Evolutionary conservation across 2,113 vertebrate species (phyloP).

Genomic region (Gavia stellata): DNA sequence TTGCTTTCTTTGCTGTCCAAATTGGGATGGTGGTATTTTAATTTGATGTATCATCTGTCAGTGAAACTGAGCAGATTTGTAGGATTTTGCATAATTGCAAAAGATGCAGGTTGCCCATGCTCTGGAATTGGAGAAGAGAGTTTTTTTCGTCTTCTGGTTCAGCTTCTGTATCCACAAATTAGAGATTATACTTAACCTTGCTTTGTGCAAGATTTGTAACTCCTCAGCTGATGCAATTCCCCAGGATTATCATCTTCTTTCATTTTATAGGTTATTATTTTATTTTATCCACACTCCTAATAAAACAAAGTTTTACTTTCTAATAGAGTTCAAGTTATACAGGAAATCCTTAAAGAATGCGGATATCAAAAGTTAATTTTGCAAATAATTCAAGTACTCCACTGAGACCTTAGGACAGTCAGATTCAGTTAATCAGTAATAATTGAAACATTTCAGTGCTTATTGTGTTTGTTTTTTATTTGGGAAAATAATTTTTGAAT

Average conservation of each 20-base stretch:
- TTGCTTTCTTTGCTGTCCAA: not conserved
- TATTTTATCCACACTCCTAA: not conserved
- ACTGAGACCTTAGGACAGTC: not conserved
- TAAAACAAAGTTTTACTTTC: not conserved
- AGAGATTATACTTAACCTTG: not conserved
- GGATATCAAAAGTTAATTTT: not conserved
- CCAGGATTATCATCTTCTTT: not conserved
- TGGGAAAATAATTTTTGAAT: not conserved
- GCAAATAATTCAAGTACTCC: not conserved
- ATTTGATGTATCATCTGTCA: not conserved
- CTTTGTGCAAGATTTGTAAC: not conserved
- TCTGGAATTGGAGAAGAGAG: not conserved
- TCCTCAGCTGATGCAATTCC: not conserved
- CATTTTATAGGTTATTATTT: not conserved
- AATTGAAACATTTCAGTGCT: not conserved
- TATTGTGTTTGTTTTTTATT: not conserved
- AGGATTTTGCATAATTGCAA: not conserved
- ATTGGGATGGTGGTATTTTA: not conserved
- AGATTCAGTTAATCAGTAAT: slow-evolving; percentile 1
- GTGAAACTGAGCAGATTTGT: not conserved
- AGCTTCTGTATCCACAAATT: not conserved
- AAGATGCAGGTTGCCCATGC: not conserved
- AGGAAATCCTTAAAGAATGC: not conserved
- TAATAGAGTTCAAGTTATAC: not conserved
- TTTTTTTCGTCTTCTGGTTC: not conserved